Conservation (phyloP, 2,888 invertebrate species). For the Lasioglossum figueresi region DNA sequence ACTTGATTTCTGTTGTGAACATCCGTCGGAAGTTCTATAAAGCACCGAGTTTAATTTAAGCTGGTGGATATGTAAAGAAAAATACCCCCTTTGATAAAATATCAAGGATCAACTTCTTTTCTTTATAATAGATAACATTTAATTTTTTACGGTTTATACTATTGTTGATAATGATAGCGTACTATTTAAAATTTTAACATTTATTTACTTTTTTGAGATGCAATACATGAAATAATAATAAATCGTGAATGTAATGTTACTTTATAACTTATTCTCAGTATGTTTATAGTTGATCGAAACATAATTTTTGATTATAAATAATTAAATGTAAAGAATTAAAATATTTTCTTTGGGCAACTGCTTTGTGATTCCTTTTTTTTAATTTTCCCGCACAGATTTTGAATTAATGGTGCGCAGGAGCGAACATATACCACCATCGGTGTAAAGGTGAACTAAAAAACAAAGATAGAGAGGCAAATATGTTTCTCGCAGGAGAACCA, state of each 20-base stretch:
- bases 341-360: background rate
- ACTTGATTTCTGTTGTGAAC: slow-evolving; percentile 23
- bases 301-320: background rate
- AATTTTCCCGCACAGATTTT: slow-evolving; percentile 37
- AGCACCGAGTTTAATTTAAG: slow-evolving; percentile 44
- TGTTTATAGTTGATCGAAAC: background rate
- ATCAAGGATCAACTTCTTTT: background rate
- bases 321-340: background rate
- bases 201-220: background rate
- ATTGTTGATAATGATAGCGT: background rate
- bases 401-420: too few relatives aligned
- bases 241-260: background rate
- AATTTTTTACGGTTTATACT: background rate
- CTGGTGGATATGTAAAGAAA: background rate
- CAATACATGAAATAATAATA: background rate
- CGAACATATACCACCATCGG: too few relatives aligned
- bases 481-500: too few relatives aligned
- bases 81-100: background rate
- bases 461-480: too few relatives aligned
- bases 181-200: background rate
- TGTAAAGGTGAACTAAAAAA: too few relatives aligned
- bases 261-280: background rate
- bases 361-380: background rate
- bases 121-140: background rate
- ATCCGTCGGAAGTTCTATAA: slow-evolving; percentile 50